Conservation (phyloP, 1,140 invertebrate genomes). For the Danaus plexippus region DNA sequence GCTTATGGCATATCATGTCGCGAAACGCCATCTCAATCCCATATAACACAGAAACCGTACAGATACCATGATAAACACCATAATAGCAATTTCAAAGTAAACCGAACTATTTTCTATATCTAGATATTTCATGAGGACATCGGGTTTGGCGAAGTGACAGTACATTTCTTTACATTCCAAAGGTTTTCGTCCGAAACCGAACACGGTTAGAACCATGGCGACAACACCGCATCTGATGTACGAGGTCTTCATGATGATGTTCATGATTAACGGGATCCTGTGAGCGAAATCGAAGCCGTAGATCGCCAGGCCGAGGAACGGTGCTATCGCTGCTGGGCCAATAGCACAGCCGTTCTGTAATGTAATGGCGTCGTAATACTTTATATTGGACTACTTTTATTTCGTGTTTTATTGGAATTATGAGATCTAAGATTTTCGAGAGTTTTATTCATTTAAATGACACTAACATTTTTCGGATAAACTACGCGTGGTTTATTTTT, state of each 20-base stretch:
- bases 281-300: slow-evolving; percentile 79
- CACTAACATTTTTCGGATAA: too few species aligned
- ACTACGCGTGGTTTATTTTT: too few species aligned
- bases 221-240: slow-evolving; percentile 76
- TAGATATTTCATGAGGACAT: slow-evolving; percentile 72
- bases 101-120: slow-evolving; percentile 72
- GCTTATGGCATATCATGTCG: slow-evolving; percentile 52
- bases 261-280: slow-evolving; percentile 73
- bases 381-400: too few species aligned
- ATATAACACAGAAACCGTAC: slow-evolving; percentile 72
- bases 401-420: too few species aligned
- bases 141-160: slow-evolving; percentile 75
- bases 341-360: slow-evolving; percentile 77
- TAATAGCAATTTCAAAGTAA: slow-evolving; percentile 68
- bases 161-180: slow-evolving; percentile 75
- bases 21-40: slow-evolving; percentile 70
- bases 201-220: slow-evolving; percentile 73
- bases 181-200: slow-evolving; percentile 72
- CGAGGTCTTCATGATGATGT: slow-evolving; percentile 74
- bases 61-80: slow-evolving; percentile 68
- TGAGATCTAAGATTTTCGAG: too few species aligned
- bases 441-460: too few species aligned
- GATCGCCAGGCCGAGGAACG: slow-evolving; percentile 76
- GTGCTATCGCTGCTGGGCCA: slow-evolving; percentile 75
- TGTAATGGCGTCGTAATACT: too few species aligned